These are phyloP conservation scores for Melanerpes formicivorus DNA, from an alignment of 2,113 vertebrate genomes.

Conservation along the genomic window DNA sequence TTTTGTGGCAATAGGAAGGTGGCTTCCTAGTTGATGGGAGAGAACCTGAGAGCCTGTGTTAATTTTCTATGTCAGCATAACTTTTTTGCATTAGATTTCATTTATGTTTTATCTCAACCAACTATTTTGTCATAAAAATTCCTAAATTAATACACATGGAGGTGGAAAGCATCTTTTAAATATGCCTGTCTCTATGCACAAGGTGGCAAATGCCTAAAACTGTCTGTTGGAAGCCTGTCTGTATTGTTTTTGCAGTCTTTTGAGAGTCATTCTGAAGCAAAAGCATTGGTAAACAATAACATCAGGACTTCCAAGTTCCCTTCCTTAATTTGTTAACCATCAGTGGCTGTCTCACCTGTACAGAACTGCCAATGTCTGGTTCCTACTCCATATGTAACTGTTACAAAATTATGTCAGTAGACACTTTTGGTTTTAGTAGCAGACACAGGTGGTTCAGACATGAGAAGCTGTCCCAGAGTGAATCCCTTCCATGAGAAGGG, in stretches of 20 bases:
- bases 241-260: accelerated
- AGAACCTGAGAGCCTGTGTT: neutral
- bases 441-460: neutral
- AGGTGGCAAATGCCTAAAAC: neutral
- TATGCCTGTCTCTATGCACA: no score
- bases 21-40: neutral
- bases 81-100: neutral
- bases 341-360: neutral
- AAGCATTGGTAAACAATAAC: neutral
- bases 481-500: neutral
- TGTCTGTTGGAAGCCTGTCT: neutral
- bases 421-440: neutral
- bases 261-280: neutral
- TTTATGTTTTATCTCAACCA: neutral
- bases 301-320: neutral
- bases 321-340: neutral
- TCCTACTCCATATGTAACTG: neutral
- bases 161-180: neutral
- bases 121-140: neutral
- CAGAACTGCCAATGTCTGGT: neutral
- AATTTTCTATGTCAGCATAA: neutral
- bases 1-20: neutral
- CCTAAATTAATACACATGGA: neutral
- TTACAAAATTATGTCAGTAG: neutral
- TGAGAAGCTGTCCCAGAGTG: neutral